Percentiles rank a stretch among this genome's conserved stretches.
phyloP scores from a whole-genome alignment of 2,888 invertebrate species.

The Choreutis nemorana region DNA sequence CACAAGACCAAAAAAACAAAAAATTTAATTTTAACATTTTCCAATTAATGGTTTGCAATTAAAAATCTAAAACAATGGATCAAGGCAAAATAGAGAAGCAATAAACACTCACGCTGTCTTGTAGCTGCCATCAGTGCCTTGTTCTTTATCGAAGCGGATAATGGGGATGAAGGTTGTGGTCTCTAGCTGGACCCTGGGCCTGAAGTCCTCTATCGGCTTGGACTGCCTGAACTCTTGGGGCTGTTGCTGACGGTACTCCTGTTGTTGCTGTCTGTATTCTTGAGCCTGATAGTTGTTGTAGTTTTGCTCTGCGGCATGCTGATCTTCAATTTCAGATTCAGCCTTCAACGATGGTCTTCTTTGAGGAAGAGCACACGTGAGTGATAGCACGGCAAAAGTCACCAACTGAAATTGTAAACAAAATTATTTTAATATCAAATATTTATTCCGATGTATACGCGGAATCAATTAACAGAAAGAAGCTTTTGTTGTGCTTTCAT shows the following conservation, averaged over 20 bases:
- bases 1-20: too few relatives aligned
- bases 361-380: constrained; percentile 51
- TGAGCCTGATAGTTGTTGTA: constrained; percentile 36
- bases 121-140: constrained; percentile 84
- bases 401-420: constrained; percentile 36
- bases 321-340: constrained; percentile 32
- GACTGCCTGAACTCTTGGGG: constrained; percentile 38
- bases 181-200: constrained; percentile 50
- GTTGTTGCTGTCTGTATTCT: constrained; percentile 22
- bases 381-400: constrained; percentile 36
- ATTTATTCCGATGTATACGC: too few relatives aligned
- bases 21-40: too few relatives aligned
- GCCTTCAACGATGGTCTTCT: constrained; percentile 40
- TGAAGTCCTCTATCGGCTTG: constrained; percentile 49
- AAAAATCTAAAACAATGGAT: too few relatives aligned
- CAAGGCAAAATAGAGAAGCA: background rate
- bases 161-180: constrained; percentile 83
- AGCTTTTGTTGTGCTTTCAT: too few relatives aligned
- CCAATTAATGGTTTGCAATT: too few relatives aligned
- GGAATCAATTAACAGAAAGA: too few relatives aligned
- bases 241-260: constrained; percentile 17
- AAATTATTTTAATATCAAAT: too few relatives aligned
- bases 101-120: constrained; percentile 74
- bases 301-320: constrained; percentile 43
- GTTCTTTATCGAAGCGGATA: constrained; percentile 82